These are phyloP conservation scores for Montipora sp. DNA, from an alignment of 64 coral and sea anemone genomes.

Conservation along the genomic window DNA sequence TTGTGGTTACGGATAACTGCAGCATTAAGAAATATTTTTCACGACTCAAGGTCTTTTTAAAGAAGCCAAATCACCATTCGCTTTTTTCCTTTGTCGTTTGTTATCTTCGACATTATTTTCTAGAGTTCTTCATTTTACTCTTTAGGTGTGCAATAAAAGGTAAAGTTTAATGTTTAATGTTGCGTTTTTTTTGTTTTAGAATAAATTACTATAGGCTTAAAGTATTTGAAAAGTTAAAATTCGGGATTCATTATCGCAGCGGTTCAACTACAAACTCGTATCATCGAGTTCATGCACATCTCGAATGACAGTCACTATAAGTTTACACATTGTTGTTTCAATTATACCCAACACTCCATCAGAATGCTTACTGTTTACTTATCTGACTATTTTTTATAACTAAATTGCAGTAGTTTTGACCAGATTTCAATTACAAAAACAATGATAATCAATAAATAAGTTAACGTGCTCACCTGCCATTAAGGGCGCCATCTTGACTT, in stretches of 20 bases:
- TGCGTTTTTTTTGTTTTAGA: too few relatives aligned
- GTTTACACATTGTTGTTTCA: neutral
- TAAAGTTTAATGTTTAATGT: too few relatives aligned
- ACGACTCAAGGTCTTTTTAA: slow-evolving; percentile 50
- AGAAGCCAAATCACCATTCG: neutral
- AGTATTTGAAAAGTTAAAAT: too few relatives aligned
- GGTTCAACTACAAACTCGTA: too few relatives aligned
- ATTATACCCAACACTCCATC: too few relatives aligned
- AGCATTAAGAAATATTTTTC: slow-evolving; percentile 25
- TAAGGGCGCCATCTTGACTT: slow-evolving; percentile 17
- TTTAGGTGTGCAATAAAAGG: neutral
- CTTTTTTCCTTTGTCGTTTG: neutral
- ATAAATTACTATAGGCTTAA: too few relatives aligned
- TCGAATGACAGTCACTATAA: neutral
- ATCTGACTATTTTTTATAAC: neutral
- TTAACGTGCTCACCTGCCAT: slow-evolving; percentile 3
- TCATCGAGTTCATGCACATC: neutral
- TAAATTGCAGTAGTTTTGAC: too few relatives aligned
- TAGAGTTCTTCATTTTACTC: slow-evolving; percentile 1
- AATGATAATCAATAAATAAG: too few relatives aligned
- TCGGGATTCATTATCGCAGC: neutral
- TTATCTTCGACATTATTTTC: neutral
- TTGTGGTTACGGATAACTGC: slow-evolving; percentile 23
- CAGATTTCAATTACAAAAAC: too few relatives aligned
- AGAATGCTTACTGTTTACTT: neutral